Conservation (phyloP, 2,888 invertebrate genomes). For the Mythimna loreyi region DNA sequence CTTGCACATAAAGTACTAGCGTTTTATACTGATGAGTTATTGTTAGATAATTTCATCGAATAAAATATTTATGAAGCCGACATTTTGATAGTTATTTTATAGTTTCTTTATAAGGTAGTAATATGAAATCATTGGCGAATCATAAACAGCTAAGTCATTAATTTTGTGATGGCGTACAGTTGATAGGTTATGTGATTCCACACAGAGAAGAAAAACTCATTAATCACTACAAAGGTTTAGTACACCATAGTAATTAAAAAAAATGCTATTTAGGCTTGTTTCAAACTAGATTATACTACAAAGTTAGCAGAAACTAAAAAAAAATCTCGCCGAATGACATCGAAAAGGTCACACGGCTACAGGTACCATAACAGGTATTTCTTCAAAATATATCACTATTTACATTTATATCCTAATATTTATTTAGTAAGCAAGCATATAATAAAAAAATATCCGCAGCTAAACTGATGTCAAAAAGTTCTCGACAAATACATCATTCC, state of each 20-base stretch:
- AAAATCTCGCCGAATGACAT: background rate
- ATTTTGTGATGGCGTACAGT: background rate
- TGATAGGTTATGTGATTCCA: background rate
- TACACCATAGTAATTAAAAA: background rate
- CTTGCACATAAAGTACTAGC: slow-evolving; percentile 51
- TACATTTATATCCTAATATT: background rate
- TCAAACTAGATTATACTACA: too few species aligned
- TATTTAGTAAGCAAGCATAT: slow-evolving; percentile 11
- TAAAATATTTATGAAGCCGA: background rate
- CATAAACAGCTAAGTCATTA: slow-evolving; percentile 8
- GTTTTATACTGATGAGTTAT: slow-evolving; percentile 26
- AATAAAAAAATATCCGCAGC: slow-evolving; percentile 16
- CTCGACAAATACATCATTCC: too few species aligned
- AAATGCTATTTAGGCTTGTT: background rate
- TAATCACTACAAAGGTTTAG: background rate
- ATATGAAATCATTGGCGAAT: background rate
- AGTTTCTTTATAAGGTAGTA: slow-evolving; percentile 12
- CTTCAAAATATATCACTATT: too few species aligned
- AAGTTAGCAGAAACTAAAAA: too few species aligned
- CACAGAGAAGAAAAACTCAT: background rate
- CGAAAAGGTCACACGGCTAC: background rate
- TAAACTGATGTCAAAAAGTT: too few species aligned
- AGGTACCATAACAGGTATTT: too few species aligned
- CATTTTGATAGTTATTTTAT: slow-evolving; percentile 22
- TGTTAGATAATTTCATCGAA: slow-evolving; percentile 33